Evolutionary conservation across 2,113 vertebrate species (phyloP), one percentile per base, ranked within the genome.

Genomic region (Chrysemys picta): DNA sequence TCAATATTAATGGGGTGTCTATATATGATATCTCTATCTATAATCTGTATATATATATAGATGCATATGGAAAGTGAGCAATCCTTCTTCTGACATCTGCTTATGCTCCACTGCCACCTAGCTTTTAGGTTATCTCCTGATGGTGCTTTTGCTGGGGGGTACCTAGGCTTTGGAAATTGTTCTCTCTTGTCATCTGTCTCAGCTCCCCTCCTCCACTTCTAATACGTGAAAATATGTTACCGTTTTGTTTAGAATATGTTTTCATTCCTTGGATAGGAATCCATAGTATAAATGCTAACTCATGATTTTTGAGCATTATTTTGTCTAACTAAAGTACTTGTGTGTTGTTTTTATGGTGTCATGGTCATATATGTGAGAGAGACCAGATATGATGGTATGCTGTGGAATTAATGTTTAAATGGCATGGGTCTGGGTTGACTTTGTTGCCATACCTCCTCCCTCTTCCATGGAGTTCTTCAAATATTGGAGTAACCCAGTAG

Each of bases 1-100:
- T 98, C 97, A 96, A 84, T 98, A 95, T 45, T 87, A 27, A 2
- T 90, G 57, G 89, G 49, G 57, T 88, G 82, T 88, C 31, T 93
- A 47, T 87, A 21, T 91, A 81, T 93, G 89, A 93, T 93, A 75
- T 87, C 25, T 92, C 57, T 89, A 72, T 31, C 75, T 84, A 24
- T 87, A 91, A 89, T 80, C 94, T 93, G 12, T 87, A 11, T 50
- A 49, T 85, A 49, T 85, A 3, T 49, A 69, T 85, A 42, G 12
- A 35, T 75, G 16, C 9, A 13, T 47, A 22, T 8, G 22, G 12
- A 52, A 59, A 80, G 50, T 86, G 90, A 59, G 29, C 4, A 2
- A 1, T 56, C 76, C 1, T 80, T 93, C 85, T 89, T 45, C 84
- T 54, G n/a, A 22, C 14, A 5, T n/a, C 53, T 54, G 17, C 86